A percentile compares a stretch with the other conserved stretches of the same genome.
These are phyloP conservation scores for Cyanistes caeruleus DNA, from an alignment of 2,113 vertebrate species.

Conservation along the genomic window DNA sequence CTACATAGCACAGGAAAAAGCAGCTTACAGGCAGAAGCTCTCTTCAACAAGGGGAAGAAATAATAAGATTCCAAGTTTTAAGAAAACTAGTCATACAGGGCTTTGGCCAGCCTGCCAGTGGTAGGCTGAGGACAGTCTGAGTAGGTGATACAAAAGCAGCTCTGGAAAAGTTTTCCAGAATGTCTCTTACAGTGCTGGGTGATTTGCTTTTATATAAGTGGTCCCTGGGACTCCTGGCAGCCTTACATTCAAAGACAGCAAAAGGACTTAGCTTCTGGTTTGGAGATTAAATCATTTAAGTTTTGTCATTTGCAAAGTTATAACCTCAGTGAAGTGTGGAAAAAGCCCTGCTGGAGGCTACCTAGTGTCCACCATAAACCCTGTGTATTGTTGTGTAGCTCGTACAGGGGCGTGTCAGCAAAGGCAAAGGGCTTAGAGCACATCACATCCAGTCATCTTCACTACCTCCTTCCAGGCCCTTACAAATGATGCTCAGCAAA, in stretches of 20 bases:
- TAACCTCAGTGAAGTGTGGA: neutral
- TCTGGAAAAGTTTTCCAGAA: neutral
- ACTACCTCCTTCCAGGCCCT: neutral
- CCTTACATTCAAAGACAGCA: neutral
- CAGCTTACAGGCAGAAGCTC: neutral
- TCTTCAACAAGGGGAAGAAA: neutral
- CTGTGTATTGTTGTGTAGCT: neutral
- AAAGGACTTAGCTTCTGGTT: neutral
- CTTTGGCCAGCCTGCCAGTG: neutral
- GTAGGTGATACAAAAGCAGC: neutral
- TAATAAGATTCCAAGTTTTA: neutral
- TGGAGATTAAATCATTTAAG: neutral
- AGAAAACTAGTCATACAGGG: neutral
- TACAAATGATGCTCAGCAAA: neutral
- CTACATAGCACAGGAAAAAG: neutral
- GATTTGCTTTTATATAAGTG: neutral
- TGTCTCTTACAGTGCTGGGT: neutral
- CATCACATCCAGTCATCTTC: neutral
- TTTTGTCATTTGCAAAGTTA: neutral
- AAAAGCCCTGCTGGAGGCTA: neutral
- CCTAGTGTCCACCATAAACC: neutral
- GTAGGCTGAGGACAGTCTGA: neutral
- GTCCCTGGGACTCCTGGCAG: neutral
- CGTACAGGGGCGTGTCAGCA: neutral
- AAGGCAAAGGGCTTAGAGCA: neutral